phyloP scores from a whole-genome alignment of 2,113 vertebrate species.

The Anthoscopus minutus region DNA sequence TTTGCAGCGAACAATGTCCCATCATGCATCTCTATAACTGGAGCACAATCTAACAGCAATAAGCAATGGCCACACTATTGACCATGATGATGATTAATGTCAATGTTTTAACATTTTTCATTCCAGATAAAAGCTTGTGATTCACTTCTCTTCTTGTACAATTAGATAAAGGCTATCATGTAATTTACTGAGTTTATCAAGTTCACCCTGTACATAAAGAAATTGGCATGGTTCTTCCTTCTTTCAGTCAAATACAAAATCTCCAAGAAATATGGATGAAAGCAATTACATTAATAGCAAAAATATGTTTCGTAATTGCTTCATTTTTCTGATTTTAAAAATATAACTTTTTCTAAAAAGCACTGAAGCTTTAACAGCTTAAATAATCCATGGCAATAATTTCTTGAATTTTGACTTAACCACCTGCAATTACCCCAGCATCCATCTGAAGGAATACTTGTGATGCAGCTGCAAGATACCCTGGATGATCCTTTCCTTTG shows the following conservation, averaged over 20 bases:
- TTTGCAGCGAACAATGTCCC: neutral
- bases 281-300: constrained; percentile 38
- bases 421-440: neutral
- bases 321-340: neutral
- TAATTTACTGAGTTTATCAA: constrained; percentile 3
- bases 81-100: neutral
- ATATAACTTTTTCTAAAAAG: neutral
- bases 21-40: neutral
- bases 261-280: constrained; percentile 8
- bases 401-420: neutral
- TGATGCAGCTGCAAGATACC: neutral
- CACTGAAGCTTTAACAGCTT: neutral
- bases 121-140: neutral
- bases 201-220: neutral
- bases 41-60: neutral
- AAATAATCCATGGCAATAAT: neutral
- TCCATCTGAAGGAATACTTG: neutral
- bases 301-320: constrained; percentile 16
- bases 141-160: neutral
- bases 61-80: neutral
- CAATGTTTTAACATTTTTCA: neutral
- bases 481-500: neutral
- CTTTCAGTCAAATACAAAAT: neutral
- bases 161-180: neutral
- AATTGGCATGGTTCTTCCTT: neutral